These are phyloP conservation scores for Anthonomus grandis DNA, from an alignment of 1,140 invertebrate genomes.

Conservation along the genomic window DNA sequence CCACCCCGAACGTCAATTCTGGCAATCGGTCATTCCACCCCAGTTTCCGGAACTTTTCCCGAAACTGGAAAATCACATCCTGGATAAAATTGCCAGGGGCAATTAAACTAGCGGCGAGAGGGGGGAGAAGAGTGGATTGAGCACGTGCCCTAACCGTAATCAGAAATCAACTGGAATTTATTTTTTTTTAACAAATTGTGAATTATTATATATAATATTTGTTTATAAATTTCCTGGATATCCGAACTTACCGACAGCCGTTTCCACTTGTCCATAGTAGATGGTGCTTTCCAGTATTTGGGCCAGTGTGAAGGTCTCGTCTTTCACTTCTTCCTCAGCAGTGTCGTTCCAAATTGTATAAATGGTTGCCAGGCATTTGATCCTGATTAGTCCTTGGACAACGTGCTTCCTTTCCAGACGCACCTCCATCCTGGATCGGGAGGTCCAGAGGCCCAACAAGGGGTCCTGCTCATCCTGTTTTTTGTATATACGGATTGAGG, in stretches of 20 bases:
- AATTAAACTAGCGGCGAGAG: too few relatives aligned
- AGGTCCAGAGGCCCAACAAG: not conserved
- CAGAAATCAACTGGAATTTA: too few relatives aligned
- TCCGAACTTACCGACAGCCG: slow-evolving; percentile 65
- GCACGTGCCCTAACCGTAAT: too few relatives aligned
- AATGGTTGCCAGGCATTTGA: not conserved
- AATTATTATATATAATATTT: too few relatives aligned
- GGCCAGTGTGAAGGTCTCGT: not conserved
- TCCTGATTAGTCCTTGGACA: not conserved
- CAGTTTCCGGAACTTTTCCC: too few relatives aligned
- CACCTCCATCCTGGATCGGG: not conserved
- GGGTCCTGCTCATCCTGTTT: not conserved
- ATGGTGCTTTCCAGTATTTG: not conserved
- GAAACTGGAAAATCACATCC: too few relatives aligned
- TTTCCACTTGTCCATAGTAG: not conserved
- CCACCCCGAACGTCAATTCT: too few relatives aligned
- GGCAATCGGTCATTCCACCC: too few relatives aligned
- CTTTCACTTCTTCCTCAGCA: not conserved
- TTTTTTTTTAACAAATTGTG: too few relatives aligned
- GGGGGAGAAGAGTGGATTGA: too few relatives aligned
- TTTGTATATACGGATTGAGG: not conserved
- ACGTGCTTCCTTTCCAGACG: not conserved
- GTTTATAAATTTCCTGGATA: too few relatives aligned
- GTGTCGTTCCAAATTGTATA: not conserved
- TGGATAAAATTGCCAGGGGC: too few relatives aligned